Conservation (phyloP, 2,113 vertebrate species). For the Mustela lutreola region DNA sequence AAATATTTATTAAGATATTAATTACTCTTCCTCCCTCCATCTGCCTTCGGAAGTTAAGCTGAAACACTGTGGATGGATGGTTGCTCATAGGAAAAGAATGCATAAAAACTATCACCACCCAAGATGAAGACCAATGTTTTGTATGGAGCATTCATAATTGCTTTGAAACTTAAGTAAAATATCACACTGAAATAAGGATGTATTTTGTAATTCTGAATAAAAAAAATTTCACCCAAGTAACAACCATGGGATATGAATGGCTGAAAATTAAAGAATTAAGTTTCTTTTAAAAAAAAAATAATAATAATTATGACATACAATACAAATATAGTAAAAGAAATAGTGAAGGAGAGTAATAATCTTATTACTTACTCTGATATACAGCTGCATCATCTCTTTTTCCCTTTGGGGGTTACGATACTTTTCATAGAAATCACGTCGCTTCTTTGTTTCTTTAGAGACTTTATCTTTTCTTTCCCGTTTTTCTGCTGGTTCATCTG, state of each 20-base stretch:
- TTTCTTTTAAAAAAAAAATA: constrained; percentile 28
- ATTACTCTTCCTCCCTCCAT: constrained; percentile 83
- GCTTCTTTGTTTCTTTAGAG: constrained; percentile 94
- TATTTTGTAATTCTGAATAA: constrained; percentile 65
- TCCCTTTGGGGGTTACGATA: constrained; percentile 98
- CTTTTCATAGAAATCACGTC: constrained; percentile 97
- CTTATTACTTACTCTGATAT: constrained; percentile 93
- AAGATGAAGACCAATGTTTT: constrained; percentile 78
- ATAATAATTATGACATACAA: constrained; percentile 43
- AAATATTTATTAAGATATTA: constrained; percentile 91
- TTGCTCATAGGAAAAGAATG: constrained; percentile 82
- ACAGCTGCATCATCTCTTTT: constrained; percentile 94
- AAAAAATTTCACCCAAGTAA: constrained; percentile 35
- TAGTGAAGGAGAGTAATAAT: constrained; percentile 57
- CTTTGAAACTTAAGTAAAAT: constrained; percentile 76
- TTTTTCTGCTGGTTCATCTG: constrained; percentile 97
- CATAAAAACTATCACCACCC: constrained; percentile 79
- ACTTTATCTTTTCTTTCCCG: constrained; percentile 94
- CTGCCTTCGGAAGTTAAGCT: constrained; percentile 82
- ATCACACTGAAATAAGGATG: constrained; percentile 71
- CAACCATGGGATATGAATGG: neutral
- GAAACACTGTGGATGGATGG: constrained; percentile 72
- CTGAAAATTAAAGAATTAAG: constrained; percentile 14
- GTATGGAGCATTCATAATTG: constrained; percentile 77
- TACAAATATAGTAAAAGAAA: constrained; percentile 20